These are phyloP conservation scores for Aphelenchoides fujianensis DNA, from an alignment of 1,140 invertebrate species.

Conservation along the genomic window DNA sequence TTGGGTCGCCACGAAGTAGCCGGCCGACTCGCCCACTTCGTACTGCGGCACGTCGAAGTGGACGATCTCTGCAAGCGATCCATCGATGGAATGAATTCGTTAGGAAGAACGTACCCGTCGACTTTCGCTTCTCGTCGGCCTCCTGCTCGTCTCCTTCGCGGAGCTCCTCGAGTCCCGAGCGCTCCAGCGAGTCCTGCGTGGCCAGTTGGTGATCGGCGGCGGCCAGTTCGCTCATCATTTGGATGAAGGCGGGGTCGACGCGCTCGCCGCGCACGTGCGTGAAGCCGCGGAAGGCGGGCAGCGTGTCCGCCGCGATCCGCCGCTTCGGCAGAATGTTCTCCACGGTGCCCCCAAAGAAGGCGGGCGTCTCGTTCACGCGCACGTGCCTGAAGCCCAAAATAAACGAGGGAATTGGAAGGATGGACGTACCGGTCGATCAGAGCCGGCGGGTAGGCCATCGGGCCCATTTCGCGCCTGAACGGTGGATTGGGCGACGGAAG, in stretches of 20 bases:
- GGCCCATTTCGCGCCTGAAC: slow-evolving; percentile 6
- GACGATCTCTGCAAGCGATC: neutral
- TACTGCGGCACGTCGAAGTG: neutral
- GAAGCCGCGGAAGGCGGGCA: slow-evolving; percentile 6
- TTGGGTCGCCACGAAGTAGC: neutral
- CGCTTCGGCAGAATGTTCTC: slow-evolving; percentile 8
- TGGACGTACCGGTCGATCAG: neutral
- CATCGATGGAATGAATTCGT: too few species aligned
- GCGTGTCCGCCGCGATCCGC: neutral
- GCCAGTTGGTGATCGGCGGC: neutral
- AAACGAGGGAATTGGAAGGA: neutral
- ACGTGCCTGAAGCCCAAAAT: neutral
- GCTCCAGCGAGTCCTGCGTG: neutral
- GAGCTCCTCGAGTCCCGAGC: neutral
- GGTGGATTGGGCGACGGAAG: too few species aligned
- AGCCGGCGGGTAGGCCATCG: neutral
- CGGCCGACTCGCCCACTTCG: neutral
- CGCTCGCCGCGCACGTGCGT: neutral
- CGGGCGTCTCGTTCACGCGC: neutral
- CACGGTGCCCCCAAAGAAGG: slow-evolving; percentile 1
- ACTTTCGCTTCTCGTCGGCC: neutral
- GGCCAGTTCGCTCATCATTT: neutral
- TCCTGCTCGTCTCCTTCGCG: neutral
- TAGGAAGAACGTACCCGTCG: neutral
- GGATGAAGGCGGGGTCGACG: neutral